Evolutionary conservation across 2,888 invertebrate genomes (phyloP).

Genomic region (Salpingus planirostris): DNA sequence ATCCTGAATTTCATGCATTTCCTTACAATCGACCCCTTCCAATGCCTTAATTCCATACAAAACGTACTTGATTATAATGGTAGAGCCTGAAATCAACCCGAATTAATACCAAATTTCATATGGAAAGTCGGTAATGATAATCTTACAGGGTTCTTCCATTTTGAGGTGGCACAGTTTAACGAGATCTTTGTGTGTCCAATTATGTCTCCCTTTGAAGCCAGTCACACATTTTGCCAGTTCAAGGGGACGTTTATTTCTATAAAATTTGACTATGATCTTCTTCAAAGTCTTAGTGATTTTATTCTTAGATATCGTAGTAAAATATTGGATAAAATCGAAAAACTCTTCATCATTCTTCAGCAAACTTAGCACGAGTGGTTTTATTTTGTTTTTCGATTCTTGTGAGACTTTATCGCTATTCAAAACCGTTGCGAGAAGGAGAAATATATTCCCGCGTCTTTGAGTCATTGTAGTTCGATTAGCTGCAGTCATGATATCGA

Average conservation of each 20-base stretch:
- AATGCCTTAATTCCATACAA: not conserved
- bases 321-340: conserved; percentile 31
- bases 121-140: no score
- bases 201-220: conserved; percentile 52
- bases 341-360: conserved; percentile 51
- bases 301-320: conserved; percentile 12
- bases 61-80: not conserved
- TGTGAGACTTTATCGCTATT: no score
- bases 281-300: conserved; percentile 41
- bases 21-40: not conserved
- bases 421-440: no score
- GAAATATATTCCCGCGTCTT: no score
- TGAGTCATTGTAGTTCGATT: not conserved
- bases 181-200: conserved; percentile 67
- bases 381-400: no score
- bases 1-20: not conserved
- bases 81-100: not conserved
- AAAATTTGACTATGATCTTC: conserved; percentile 56
- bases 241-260: conserved; percentile 50
- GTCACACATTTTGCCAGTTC: conserved; percentile 56
- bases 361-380: conserved; percentile 37
- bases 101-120: no score
- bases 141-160: no score
- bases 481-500: conserved; percentile 2
- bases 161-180: conserved; percentile 54